These are phyloP conservation scores for Parnassius smintheus DNA, from an alignment of 2,888 invertebrate species.

Conservation along the genomic window DNA sequence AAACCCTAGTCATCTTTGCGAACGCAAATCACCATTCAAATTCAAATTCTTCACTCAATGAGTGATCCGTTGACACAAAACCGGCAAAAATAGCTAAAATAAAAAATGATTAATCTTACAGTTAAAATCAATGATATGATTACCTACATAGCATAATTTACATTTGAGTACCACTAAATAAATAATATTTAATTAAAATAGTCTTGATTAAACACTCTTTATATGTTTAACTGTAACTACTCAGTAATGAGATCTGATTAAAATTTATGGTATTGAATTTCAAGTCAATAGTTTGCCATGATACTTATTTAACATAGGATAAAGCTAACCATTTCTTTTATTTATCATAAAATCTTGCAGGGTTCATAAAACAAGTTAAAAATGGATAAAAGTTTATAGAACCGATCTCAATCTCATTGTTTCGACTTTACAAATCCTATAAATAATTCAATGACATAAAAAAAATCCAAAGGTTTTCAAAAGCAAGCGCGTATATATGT, in stretches of 20 bases:
- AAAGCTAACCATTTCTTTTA: slow-evolving; percentile 16
- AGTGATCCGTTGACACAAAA: no score
- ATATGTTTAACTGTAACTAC: no score
- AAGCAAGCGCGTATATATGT: slow-evolving; percentile 28
- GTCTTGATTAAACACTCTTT: no score
- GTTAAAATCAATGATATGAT: no score
- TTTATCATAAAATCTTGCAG: slow-evolving; percentile 26
- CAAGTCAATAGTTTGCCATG: slow-evolving; percentile 2
- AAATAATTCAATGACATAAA: slow-evolving; percentile 53
- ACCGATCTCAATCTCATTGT: slow-evolving; percentile 48
- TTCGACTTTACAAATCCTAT: slow-evolving; percentile 37
- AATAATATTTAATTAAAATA: no score
- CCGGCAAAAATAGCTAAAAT: no score
- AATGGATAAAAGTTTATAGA: slow-evolving; percentile 40
- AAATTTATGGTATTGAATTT: slow-evolving; percentile 23
- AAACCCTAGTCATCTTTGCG: no score
- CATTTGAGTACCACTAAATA: no score
- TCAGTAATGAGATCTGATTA: slow-evolving; percentile 13
- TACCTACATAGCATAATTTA: no score
- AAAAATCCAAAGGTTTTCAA: slow-evolving; percentile 37
- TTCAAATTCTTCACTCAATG: no score
- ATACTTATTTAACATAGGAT: slow-evolving; percentile 21
- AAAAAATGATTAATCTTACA: no score
- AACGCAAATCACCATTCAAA: no score
- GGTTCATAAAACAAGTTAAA: slow-evolving; percentile 22